Base-by-base conservation (phyloP, 2,113 vertebrate species). In the Sinocyclocheilus anshuiensis region DNA sequence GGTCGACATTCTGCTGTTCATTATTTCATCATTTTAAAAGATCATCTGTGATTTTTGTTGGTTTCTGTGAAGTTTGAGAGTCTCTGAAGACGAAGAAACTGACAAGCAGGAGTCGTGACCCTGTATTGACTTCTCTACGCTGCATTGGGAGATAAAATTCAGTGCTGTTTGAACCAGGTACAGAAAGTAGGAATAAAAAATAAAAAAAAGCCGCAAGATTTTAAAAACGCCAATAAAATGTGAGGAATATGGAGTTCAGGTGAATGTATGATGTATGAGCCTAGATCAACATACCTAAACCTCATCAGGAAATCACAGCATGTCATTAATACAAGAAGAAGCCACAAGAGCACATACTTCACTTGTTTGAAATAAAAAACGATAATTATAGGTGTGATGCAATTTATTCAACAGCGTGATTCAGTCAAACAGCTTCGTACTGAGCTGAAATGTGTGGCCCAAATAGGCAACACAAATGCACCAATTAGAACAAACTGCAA, bases 71-170 rank as follows among this genome's bases (percentile, higher is more conserved):
- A 22, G 18, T 39, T 74, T 50, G 42, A 75, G 18, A 18, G 84
- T 57, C 48, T 77, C 36, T 71, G 63, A 55, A 57, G 22, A 72
- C 13, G 3, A 69, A 20, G 42, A 69, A 22, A 22, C 26, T 57
- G 42, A 33, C 1, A 55, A 65, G 6, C 15, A 18, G 24, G 33
- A 29, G 84, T 79, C 7, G 11, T 85, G 63, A 57, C 76, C 75
- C 1, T 2, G 2, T 55, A 63, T 71, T 79, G 76, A 80, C 61
- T 26, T 45, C 22, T 67, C 42, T 33, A 5, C 39, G 45, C 26
- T 26, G 61, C 61, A 57, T 12, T 69, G 76, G 65, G 29, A 86
- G 36, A 57, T 77, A 39, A 53, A 55, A 16, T 79, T 39, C 20
- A 61, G 55, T 69, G 75, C 42, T 42, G 65, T 84, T 45, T 76